These are phyloP conservation scores for Hirtodrosophila duncani DNA, from an alignment of 2,888 invertebrate species.

Conservation along the genomic window DNA sequence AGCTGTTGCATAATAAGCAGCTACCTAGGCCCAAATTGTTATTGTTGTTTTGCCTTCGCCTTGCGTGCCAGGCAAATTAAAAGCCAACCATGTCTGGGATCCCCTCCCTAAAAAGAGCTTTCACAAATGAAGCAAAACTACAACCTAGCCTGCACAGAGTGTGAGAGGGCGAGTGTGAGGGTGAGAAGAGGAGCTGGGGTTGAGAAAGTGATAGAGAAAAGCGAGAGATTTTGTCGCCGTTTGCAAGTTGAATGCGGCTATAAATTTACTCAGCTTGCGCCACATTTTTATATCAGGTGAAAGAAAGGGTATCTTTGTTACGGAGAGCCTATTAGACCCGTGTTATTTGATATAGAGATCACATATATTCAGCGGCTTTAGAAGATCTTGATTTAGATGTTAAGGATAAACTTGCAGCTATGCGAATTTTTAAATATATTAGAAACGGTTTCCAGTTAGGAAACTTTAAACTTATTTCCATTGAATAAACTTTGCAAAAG, in stretches of 20 bases:
- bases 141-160: too few relatives aligned
- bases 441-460: too few relatives aligned
- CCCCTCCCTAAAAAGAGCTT: conserved; percentile 39
- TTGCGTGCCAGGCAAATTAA: conserved; percentile 64
- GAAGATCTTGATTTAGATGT: too few relatives aligned
- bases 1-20: conserved; percentile 62
- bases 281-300: conserved; percentile 32
- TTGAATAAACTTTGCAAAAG: too few relatives aligned
- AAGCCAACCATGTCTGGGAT: conserved; percentile 72
- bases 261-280: conserved; percentile 67
- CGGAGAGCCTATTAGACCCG: too few relatives aligned
- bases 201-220: conserved; percentile 5
- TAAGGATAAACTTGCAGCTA: too few relatives aligned
- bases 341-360: too few relatives aligned
- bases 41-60: conserved; percentile 23
- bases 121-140: conserved; percentile 65
- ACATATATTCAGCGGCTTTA: too few relatives aligned
- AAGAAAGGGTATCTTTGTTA: neutral
- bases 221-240: conserved; percentile 67
- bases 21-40: conserved; percentile 28
- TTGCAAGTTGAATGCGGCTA: conserved; percentile 47
- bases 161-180: too few relatives aligned
- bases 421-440: too few relatives aligned
- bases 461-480: too few relatives aligned
- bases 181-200: conserved; percentile 2